phyloP scores from a whole-genome alignment of 1,140 invertebrate species.

The Hyles vespertilio region DNA sequence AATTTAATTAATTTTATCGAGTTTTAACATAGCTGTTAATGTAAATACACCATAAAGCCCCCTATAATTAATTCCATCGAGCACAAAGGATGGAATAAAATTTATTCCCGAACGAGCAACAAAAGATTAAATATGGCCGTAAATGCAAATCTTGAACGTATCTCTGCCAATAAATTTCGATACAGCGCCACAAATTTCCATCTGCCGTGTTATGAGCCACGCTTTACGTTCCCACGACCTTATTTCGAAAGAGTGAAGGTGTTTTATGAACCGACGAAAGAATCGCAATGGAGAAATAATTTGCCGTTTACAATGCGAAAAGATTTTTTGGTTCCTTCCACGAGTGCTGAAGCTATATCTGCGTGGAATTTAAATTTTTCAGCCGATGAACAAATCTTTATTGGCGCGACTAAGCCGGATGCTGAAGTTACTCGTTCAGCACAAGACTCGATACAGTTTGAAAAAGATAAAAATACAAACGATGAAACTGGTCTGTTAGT shows the following conservation, averaged over 20 bases:
- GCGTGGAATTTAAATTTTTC: constrained; percentile 37
- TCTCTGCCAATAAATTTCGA: constrained; percentile 10
- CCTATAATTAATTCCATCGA: too few species aligned
- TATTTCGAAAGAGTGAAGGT: constrained; percentile 14
- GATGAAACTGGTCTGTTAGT: too few species aligned
- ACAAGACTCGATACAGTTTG: too few species aligned
- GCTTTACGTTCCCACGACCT: constrained; percentile 13
- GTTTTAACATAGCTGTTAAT: too few species aligned
- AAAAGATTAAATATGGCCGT: constrained; percentile 7
- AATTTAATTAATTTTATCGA: too few species aligned
- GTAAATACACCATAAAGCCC: too few species aligned
- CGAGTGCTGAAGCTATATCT: constrained; percentile 22
- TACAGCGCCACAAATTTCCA: constrained; percentile 16
- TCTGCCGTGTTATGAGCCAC: constrained; percentile 9
- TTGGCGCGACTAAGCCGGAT: constrained; percentile 26
- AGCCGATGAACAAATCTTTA: constrained; percentile 34
- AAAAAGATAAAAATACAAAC: too few species aligned
- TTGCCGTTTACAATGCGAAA: constrained; percentile 15
- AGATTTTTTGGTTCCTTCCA: constrained; percentile 22
- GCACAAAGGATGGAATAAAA: too few species aligned
- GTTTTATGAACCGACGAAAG: constrained; percentile 3
- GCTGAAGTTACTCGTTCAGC: not conserved
- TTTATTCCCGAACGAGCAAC: too few species aligned
- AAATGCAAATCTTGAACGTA: constrained; percentile 16
- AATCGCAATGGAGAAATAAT: constrained; percentile 6